Base-by-base conservation (phyloP, 2,888 invertebrate genomes). In the Drosophila mulleri region DNA sequence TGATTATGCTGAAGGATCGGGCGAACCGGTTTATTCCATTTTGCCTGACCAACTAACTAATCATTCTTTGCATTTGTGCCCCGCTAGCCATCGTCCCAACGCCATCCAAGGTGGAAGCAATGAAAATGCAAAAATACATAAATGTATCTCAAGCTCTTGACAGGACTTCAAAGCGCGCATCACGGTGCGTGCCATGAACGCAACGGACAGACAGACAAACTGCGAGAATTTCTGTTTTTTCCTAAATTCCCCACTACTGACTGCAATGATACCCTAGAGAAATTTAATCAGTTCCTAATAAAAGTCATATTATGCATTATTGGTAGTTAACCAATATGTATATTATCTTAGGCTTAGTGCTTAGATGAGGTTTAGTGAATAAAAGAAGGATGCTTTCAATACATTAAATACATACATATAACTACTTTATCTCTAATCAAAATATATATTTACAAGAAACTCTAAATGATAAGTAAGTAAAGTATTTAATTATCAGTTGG, bases 81-180 rank as follows among this genome's bases (percentile, higher is more conserved):
- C 57, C 47, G 23, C 54, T 18, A 1, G 54, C 54, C 54, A 41
- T 54, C 41, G 23, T 1, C 57, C 18, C 60, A 47, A 39, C 59
- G 52, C 68, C 62, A 66, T 54, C 67, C 62, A 67, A 67, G 67
- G 58, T 69, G 56, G 61, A 71, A 62, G 89, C 89, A 89, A 84
- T 89, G 89, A 84, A 84, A 84, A 88, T 84, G 89, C 84, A 89
- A 84, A 84, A 84, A 84, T 85, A 84, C 83, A 88, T 88, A 84
- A 88, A 89, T 89, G 89, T 88, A 88, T 85, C 84, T 84, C 89
- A 89, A 89, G 88, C 89, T 88, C 89, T 89, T 84, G 84, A 89
- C 84, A 84, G 84, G 84, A 84, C 89, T 89, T 84, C 84, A 84
- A 84, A 89, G 89, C 84, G 84, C 88, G 86, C 89, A 85, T 84